These are phyloP conservation scores for Eretmochelys imbricata DNA, from an alignment of 2,113 vertebrate species.

Conservation along the genomic window DNA sequence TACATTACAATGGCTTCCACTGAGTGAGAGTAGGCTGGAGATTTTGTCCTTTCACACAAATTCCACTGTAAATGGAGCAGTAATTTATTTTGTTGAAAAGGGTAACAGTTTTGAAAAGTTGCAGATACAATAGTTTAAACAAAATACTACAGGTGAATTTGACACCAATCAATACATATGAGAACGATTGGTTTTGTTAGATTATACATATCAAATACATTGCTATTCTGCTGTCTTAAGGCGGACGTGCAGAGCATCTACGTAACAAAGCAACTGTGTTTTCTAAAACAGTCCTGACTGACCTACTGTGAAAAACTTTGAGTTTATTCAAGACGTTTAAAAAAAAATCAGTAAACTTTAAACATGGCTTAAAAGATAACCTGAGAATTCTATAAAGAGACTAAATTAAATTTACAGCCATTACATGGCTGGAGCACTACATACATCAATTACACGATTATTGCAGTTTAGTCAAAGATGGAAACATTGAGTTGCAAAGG, in stretches of 20 bases:
- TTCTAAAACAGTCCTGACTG: background rate
- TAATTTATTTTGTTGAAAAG: slow-evolving; percentile 45
- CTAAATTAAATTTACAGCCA: background rate
- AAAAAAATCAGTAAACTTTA: background rate
- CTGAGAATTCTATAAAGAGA: background rate
- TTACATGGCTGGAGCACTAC: background rate
- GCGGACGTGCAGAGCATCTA: accelerated
- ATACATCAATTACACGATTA: background rate
- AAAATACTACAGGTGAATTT: background rate
- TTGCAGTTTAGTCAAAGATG: background rate
- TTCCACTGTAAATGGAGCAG: background rate
- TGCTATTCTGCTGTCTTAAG: accelerated
- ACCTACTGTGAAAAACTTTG: background rate
- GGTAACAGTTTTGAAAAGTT: background rate
- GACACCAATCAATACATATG: background rate
- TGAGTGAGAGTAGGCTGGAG: accelerated
- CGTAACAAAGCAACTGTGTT: background rate
- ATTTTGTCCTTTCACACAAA: background rate
- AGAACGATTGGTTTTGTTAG: no score
- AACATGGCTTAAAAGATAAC: background rate
- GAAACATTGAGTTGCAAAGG: background rate
- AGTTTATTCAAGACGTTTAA: background rate
- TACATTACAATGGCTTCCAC: background rate
- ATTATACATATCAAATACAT: accelerated
- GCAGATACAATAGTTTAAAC: background rate